These are phyloP conservation scores for Erebia aethiops DNA, from an alignment of 2,888 invertebrate species.

Conservation along the genomic window DNA sequence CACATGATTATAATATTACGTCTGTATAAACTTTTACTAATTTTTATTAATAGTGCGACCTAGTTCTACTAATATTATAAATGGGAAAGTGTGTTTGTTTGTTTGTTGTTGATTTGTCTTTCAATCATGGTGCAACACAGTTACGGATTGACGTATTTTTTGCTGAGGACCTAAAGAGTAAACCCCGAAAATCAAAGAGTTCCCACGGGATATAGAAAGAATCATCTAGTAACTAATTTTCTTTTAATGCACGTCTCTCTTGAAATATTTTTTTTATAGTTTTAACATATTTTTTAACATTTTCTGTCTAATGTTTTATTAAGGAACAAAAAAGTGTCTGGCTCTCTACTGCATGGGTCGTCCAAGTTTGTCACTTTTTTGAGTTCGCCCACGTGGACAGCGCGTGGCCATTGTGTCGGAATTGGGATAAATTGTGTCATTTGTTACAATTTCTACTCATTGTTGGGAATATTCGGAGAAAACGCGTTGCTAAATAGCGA, in stretches of 20 bases:
- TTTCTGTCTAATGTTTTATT: neutral
- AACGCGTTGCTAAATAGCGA: conserved; percentile 6
- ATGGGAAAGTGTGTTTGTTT: too few relatives aligned
- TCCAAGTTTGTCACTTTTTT: conserved; percentile 34
- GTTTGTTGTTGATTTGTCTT: too few relatives aligned
- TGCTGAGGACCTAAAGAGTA: too few relatives aligned
- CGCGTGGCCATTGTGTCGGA: conserved; percentile 35
- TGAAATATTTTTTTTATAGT: neutral
- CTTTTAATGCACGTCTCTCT: neutral
- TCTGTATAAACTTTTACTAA: too few relatives aligned
- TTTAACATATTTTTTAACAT: neutral
- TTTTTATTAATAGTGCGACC: too few relatives aligned
- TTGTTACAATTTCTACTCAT: conserved; percentile 34
- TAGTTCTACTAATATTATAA: too few relatives aligned
- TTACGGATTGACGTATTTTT: too few relatives aligned
- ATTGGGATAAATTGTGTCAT: conserved; percentile 41
- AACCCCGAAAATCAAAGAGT: too few relatives aligned
- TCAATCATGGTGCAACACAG: too few relatives aligned
- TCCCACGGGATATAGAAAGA: too few relatives aligned
- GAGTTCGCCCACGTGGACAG: conserved; percentile 37
- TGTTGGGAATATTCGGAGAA: conserved; percentile 22
- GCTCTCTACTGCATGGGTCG: conserved; percentile 15
- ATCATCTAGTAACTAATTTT: neutral
- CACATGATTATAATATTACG: too few relatives aligned
- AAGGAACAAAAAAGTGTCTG: neutral